Conservation (phyloP, 2,888 invertebrate species). For the Diogma glabrata region DNA sequence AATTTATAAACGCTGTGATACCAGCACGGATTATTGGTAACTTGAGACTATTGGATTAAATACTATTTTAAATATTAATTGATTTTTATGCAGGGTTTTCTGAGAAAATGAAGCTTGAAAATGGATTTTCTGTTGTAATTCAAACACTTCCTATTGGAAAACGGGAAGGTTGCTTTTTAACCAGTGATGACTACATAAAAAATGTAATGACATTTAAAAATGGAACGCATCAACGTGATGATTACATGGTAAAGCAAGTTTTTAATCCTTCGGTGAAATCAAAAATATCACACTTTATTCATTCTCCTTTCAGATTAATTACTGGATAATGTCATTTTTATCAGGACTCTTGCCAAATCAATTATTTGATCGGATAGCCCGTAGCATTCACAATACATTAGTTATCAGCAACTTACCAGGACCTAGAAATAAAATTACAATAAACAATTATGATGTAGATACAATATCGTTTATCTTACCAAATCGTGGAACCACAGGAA, state of each 20-base stretch:
- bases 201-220: neutral
- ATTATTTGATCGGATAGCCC: conserved; percentile 33
- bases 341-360: conserved; percentile 37
- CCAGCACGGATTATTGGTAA: conserved; percentile 25
- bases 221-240: neutral
- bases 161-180: conserved; percentile 4
- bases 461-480: conserved; percentile 43
- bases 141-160: conserved; percentile 36
- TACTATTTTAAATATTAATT: neutral
- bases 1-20: conserved; percentile 26
- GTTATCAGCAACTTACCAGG: conserved; percentile 43
- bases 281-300: neutral
- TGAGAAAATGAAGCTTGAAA: conserved; percentile 29
- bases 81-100: conserved; percentile 14
- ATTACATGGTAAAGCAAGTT: conserved; percentile 7
- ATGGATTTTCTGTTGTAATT: conserved; percentile 41
- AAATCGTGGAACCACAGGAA: conserved; percentile 40
- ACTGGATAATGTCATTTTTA: conserved; percentile 38
- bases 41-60: conserved; percentile 14
- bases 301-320: conserved; percentile 34
- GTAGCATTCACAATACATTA: conserved; percentile 39
- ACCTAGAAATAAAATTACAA: conserved; percentile 33
- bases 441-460: conserved; percentile 35
- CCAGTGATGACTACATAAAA: neutral
- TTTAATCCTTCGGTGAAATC: neutral